A percentile compares a stretch with the other conserved stretches of the same genome.
Evolutionary conservation across 2,797 vertebrate genomes (phyloP).

Genomic region (Microtus californicus): DNA sequence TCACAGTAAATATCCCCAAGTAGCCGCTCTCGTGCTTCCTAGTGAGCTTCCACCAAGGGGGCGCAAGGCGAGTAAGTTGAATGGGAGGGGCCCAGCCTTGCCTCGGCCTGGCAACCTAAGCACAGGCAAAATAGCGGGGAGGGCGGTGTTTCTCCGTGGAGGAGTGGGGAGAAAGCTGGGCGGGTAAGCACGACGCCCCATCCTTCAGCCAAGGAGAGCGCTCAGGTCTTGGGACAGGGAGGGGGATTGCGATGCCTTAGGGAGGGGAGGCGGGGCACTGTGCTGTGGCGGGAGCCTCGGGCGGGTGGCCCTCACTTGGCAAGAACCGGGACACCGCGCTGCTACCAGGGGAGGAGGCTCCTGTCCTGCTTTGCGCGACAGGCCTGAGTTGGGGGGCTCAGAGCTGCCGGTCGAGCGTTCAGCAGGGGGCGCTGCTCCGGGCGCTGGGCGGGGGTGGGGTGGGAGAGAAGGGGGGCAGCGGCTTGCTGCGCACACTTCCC

Average conservation of each 20-base stretch:
- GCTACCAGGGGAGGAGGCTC: background rate
- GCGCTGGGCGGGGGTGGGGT: constrained; percentile 74
- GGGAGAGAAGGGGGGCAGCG: constrained; percentile 67
- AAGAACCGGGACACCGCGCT: background rate
- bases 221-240: background rate
- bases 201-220: background rate
- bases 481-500: constrained; percentile 78
- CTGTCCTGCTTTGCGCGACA: accelerated
- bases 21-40: too few species aligned
- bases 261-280: background rate
- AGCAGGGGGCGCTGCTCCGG: constrained; percentile 75
- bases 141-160: background rate
- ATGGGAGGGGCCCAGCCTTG: background rate
- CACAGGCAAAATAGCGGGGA: accelerated
- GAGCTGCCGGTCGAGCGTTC: constrained; percentile 14
- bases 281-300: background rate
- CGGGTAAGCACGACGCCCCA: background rate
- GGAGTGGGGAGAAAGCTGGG: background rate
- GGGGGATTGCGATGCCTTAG: background rate
- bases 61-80: too few species aligned
- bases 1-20: too few species aligned
- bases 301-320: background rate
- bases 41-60: too few species aligned
- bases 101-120: background rate
- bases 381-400: constrained; percentile 44